Evolutionary conservation across 2,888 invertebrate species (phyloP).

Genomic region (Dexiosoma caninum): DNA sequence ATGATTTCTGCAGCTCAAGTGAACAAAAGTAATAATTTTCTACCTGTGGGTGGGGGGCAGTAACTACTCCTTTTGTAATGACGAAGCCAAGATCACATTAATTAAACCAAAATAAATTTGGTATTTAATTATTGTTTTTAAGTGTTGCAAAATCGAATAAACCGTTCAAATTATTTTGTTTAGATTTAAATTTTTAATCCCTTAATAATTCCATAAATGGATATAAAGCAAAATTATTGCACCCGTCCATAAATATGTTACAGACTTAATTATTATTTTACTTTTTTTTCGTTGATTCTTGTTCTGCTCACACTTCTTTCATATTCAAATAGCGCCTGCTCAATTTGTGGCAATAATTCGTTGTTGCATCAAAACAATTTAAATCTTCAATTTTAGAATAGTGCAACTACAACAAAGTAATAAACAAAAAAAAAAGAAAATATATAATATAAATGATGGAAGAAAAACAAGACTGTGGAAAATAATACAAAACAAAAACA

Average conservation of each 20-base stretch:
- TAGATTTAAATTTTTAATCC: background rate
- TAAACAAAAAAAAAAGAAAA: background rate
- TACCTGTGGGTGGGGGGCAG: background rate
- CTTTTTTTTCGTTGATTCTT: background rate
- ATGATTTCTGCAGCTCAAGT: conserved; percentile 9
- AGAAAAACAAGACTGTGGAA: conserved; percentile 53
- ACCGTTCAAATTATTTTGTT: background rate
- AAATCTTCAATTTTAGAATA: conserved; percentile 51
- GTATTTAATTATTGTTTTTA: conserved; percentile 7
- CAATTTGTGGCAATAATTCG: conserved; percentile 39
- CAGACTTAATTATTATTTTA: too few species aligned
- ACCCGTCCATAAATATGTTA: background rate
- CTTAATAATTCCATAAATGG: background rate
- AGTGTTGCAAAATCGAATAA: background rate
- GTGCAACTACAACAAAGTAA: conserved; percentile 18
- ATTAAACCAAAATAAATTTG: conserved; percentile 16
- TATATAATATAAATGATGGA: conserved; percentile 38
- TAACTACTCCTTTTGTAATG: too few species aligned
- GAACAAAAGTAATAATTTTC: background rate
- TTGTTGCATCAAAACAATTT: conserved; percentile 54
- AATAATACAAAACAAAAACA: conserved; percentile 60
- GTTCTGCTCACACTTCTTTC: background rate
- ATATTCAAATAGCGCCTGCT: conserved; percentile 39
- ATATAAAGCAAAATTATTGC: background rate
- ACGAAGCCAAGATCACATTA: background rate